Evolutionary conservation across 2,888 invertebrate genomes (phyloP).

Genomic region (Tetragonula carbonaria): DNA sequence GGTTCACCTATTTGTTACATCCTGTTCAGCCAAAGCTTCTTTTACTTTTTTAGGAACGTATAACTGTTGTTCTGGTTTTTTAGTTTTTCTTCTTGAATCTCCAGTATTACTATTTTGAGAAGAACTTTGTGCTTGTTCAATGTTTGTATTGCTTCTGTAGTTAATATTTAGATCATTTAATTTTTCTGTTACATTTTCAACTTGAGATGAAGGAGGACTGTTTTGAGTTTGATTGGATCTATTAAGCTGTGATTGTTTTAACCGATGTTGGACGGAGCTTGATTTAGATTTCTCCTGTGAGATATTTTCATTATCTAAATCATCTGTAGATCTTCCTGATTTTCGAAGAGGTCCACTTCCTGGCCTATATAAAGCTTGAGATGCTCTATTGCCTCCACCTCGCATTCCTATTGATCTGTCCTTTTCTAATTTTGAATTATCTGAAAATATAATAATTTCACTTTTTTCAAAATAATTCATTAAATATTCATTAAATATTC

Average conservation of each 20-base stretch:
- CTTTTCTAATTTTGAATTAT: constrained; percentile 75
- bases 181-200: constrained; percentile 76
- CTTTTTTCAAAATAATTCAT: background rate
- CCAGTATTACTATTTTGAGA: constrained; percentile 73
- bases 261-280: constrained; percentile 78
- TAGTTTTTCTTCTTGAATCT: constrained; percentile 77
- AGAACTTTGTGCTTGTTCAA: constrained; percentile 72
- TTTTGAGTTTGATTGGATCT: constrained; percentile 69
- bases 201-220: constrained; percentile 67
- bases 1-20: constrained; percentile 78
- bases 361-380: constrained; percentile 90
- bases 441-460: constrained; percentile 53
- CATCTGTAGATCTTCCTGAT: constrained; percentile 87
- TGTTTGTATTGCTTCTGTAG: constrained; percentile 75
- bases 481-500: too few species aligned
- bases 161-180: constrained; percentile 77
- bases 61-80: constrained; percentile 86
- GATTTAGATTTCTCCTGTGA: constrained; percentile 75
- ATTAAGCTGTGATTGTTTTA: constrained; percentile 75
- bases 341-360: constrained; percentile 91
- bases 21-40: constrained; percentile 83
- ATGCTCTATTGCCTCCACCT: constrained; percentile 87
- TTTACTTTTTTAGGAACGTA: constrained; percentile 85
- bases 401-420: constrained; percentile 84
- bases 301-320: constrained; percentile 84